These are phyloP conservation scores for Siniperca undulata DNA, from an alignment of 2,797 vertebrate genomes.

Conservation along the genomic window DNA sequence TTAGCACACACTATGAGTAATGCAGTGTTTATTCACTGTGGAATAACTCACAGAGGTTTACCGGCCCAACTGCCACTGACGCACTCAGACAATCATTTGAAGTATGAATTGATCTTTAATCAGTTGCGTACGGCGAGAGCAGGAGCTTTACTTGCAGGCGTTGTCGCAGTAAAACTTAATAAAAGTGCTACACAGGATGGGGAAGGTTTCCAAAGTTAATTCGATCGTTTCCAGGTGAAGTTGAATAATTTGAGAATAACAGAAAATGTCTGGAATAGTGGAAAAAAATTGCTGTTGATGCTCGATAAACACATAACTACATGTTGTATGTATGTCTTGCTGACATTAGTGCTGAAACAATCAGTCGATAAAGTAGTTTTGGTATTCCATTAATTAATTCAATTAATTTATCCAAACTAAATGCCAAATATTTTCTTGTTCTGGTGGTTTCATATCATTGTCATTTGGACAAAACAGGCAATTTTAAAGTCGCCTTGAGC, in stretches of 20 bases:
- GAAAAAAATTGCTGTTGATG: background rate
- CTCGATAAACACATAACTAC: background rate
- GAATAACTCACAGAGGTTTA: constrained; percentile 27
- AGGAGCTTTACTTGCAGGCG: background rate
- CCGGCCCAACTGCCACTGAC: constrained; percentile 3
- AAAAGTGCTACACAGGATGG: background rate
- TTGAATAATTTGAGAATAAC: background rate
- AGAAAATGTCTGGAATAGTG: constrained; percentile 1
- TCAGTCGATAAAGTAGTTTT: background rate
- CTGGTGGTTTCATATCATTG: background rate
- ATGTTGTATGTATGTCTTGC: background rate
- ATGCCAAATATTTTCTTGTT: background rate
- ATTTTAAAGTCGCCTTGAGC: background rate
- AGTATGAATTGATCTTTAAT: constrained; percentile 35
- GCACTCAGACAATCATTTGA: constrained; percentile 23
- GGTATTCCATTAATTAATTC: too few species aligned
- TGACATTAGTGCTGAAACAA: background rate
- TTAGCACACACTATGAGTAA: constrained; percentile 59
- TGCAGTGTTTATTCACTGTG: constrained; percentile 60
- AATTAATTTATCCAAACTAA: background rate
- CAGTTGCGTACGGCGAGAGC: background rate
- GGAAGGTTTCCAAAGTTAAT: background rate
- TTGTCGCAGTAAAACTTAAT: background rate
- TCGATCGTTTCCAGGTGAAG: background rate
- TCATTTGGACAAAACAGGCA: background rate